Conservation (phyloP, 2,888 invertebrate species). For the Coecobrya sp. region DNA sequence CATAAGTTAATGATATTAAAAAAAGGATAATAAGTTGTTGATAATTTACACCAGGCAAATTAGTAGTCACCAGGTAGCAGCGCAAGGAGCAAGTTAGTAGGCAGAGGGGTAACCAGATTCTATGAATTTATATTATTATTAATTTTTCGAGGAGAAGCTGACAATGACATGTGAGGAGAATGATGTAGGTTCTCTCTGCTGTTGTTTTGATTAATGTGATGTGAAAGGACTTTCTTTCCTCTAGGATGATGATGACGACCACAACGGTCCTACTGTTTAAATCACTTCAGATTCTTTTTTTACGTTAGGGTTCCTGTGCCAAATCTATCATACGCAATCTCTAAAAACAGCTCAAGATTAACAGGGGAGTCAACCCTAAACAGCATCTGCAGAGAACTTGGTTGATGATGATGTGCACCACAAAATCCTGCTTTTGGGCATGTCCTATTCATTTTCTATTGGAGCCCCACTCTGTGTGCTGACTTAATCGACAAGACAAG, state of each 20-base stretch:
- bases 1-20: not conserved
- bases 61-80: slow-evolving; percentile 72
- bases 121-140: slow-evolving; percentile 3
- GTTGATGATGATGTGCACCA: not conserved
- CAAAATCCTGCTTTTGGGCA: slow-evolving; percentile 62
- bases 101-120: not conserved
- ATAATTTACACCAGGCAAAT: slow-evolving; percentile 69
- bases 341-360: not conserved
- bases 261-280: not conserved
- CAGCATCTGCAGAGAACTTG: not conserved
- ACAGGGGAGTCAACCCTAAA: slow-evolving; percentile 32
- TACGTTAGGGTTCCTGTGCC: not conserved
- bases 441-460: slow-evolving; percentile 20
- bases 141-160: slow-evolving; percentile 37
- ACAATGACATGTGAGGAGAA: slow-evolving; percentile 59
- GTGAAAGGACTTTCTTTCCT: slow-evolving; percentile 67
- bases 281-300: not conserved
- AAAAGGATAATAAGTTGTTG: slow-evolving; percentile 19
- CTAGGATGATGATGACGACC: not conserved
- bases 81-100: not conserved
- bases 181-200: slow-evolving; percentile 3
- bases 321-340: not conserved
- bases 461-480: not conserved
- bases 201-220: not conserved
- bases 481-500: not conserved